Percentiles rank a stretch among this genome's conserved stretches.
Evolutionary conservation across 2,797 vertebrate genomes (phyloP).

Genomic region (Cephalopachus bancanus): DNA sequence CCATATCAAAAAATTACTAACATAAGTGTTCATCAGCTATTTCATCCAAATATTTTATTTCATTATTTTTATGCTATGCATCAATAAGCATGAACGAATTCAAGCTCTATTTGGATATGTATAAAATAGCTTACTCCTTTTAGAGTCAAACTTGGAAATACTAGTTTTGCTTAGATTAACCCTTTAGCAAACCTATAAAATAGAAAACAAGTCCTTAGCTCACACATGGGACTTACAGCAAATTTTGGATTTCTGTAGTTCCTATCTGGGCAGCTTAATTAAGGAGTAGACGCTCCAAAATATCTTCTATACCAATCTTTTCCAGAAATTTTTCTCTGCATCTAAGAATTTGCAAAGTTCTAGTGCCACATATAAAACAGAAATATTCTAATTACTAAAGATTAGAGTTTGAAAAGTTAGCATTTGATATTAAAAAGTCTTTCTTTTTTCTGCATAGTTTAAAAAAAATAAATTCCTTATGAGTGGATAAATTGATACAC

Average conservation of each 20-base stretch:
- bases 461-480: neutral
- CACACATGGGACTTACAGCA: neutral
- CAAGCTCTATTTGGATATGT: neutral
- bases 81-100: neutral
- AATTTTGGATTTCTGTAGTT: neutral
- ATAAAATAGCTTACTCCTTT: neutral
- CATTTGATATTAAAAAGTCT: slow-evolving; percentile 12
- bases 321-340: neutral
- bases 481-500: neutral
- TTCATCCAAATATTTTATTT: neutral
- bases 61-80: neutral
- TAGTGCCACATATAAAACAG: neutral
- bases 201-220: neutral
- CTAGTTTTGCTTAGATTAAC: neutral
- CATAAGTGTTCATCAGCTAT: neutral
- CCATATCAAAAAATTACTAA: slow-evolving; percentile 9
- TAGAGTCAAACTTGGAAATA: neutral
- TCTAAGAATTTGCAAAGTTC: neutral
- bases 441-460: neutral
- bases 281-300: neutral
- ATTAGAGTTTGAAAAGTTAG: neutral
- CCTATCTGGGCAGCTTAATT: neutral
- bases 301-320: neutral
- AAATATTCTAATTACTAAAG: neutral
- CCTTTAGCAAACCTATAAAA: slow-evolving; percentile 11